Conservation (phyloP, 1,140 invertebrate genomes). For the Pollicipes pollicipes region DNA sequence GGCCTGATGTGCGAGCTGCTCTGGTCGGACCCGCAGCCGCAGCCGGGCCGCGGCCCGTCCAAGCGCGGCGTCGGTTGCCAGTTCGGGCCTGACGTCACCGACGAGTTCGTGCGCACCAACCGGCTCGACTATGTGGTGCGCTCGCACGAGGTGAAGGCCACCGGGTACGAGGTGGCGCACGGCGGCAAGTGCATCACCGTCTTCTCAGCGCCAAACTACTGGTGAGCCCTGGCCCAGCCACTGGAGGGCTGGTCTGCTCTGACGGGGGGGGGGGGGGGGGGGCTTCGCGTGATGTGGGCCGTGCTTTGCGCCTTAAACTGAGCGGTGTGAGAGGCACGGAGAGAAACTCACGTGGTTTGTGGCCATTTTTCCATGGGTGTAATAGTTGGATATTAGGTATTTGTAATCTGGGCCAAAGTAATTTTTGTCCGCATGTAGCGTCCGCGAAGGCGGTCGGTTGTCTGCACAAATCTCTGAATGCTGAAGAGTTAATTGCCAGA, state of each 20-base stretch:
- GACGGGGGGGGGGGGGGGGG: too few relatives aligned
- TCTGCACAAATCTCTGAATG: too few relatives aligned
- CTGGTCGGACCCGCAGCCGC: slow-evolving; percentile 94
- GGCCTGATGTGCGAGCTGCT: slow-evolving; percentile 93
- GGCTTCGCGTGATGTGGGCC: too few relatives aligned
- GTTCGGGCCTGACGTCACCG: slow-evolving; percentile 95
- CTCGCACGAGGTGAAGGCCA: slow-evolving; percentile 94
- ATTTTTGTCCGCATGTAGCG: too few relatives aligned
- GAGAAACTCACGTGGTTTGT: background rate
- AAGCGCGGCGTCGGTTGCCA: slow-evolving; percentile 95
- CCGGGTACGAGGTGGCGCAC: slow-evolving; percentile 88
- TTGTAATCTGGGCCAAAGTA: too few relatives aligned
- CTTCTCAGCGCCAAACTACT: slow-evolving; percentile 98
- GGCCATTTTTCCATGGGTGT: background rate
- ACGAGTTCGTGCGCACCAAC: slow-evolving; percentile 65
- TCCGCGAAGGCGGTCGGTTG: too few relatives aligned
- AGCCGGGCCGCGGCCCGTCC: slow-evolving; percentile 65
- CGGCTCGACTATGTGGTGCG: slow-evolving; percentile 82
- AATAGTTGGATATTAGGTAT: background rate
- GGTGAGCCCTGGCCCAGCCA: slow-evolving; percentile 39
- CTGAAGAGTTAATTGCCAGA: too few relatives aligned
- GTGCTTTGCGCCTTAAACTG: too few relatives aligned
- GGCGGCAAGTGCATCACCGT: slow-evolving; percentile 88
- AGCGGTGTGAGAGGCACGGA: too few relatives aligned
- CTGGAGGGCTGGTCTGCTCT: background rate